Evolutionary conservation across 2,797 vertebrate genomes (phyloP), one percentile per base, ranked within the genome.

Genomic region (Micropoecilia bifurca): DNA sequence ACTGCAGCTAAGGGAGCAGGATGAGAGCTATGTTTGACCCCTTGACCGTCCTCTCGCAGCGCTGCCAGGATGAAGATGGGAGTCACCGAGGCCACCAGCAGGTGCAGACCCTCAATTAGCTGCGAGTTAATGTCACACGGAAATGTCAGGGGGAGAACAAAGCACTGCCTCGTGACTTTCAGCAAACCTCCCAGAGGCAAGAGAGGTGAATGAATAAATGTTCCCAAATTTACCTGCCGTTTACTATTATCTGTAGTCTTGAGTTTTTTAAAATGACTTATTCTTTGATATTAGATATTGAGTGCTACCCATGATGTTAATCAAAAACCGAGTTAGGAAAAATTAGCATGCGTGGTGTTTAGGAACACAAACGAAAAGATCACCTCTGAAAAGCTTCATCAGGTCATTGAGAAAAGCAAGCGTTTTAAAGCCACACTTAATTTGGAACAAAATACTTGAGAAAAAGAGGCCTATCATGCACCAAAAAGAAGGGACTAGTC

Each of bases 1-100:
- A 95, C 94, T 96, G 76, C 93, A 95, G 89, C 91, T 94, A 92
- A 92, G 91, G 93, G 81, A 93, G 90, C 90, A 72, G 76, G 83
- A 84, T 36, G 4, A 79, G 85, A 92, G 81, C 39, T 87, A 80
- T 74, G 50, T 80, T 86, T 94, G 91, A 94, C 91, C 93, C 76
- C 82, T 83, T 82, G 92, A 92, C 92, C 93, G 89, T 86, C 80
- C 33, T 75, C 39, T 1, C 80, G 79, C 76, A 41, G 66, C 20
- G 13, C 78, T 43, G 74, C 76, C 71, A 59, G 48, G 84, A 88
- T 80, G 68, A 83, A 88, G 83, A 82, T 85, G 82, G 83, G 80
- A 88, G 90, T 82, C 86, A 71, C 63, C 0, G 46, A 82, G 88
- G 85, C 86, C 85, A 84, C 86, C 66, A 73, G 69, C 78, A 90